Evolutionary conservation across 2,797 vertebrate genomes (phyloP).

Genomic region (Chrosomus eos): DNA sequence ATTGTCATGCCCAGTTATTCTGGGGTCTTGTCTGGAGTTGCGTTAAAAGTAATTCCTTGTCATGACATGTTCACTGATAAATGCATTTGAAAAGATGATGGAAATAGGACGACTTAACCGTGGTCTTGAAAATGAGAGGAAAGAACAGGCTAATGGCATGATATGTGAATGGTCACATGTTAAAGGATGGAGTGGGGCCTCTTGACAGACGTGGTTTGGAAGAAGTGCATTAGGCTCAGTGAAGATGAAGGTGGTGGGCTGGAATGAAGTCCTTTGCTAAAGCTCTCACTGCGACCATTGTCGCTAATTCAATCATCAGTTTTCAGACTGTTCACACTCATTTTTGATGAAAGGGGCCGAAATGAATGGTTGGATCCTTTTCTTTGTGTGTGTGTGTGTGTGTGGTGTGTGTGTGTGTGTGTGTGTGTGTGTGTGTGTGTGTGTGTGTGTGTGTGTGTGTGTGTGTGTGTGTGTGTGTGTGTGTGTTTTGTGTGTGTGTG

Average conservation of each 20-base stretch:
- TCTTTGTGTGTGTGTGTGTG: background rate
- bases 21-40: background rate
- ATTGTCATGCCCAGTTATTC: background rate
- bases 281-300: background rate
- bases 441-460: background rate
- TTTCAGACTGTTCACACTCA: background rate
- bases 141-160: constrained; percentile 1
- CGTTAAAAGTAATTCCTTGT: background rate
- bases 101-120: background rate
- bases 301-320: constrained; percentile 24
- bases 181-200: background rate
- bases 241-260: constrained; percentile 44
- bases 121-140: constrained; percentile 3
- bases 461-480: background rate
- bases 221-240: constrained; percentile 26
- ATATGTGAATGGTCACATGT: background rate
- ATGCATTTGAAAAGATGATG: constrained; percentile 5
- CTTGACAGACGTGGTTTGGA: constrained; percentile 14
- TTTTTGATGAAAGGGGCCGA: constrained; percentile 32
- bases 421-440: background rate
- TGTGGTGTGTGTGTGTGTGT: background rate
- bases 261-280: constrained; percentile 42
- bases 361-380: constrained; percentile 29
- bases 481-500: background rate
- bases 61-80: background rate